Evolutionary conservation across 2,888 invertebrate genomes (phyloP).

Genomic region (Caenorhabditis imperialis): DNA sequence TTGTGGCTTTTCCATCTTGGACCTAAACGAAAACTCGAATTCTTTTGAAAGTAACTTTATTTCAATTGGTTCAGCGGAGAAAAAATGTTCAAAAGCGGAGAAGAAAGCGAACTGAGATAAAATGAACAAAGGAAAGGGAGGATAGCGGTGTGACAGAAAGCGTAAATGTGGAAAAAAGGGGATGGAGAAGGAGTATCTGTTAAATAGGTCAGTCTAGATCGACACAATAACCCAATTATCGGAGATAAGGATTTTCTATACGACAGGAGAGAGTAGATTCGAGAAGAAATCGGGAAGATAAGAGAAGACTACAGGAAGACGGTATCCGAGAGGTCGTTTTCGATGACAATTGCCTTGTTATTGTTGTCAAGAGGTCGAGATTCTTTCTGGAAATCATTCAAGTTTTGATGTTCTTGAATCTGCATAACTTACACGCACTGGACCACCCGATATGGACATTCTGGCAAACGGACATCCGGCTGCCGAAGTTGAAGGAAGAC

Average conservation of each 20-base stretch:
- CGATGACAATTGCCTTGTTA: slow-evolving; percentile 1
- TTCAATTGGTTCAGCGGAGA: no score
- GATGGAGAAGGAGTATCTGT: slow-evolving; percentile 15
- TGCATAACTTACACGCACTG: background rate
- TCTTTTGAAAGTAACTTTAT: slow-evolving; percentile 14
- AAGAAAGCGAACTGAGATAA: slow-evolving; percentile 11
- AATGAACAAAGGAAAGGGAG: slow-evolving; percentile 9
- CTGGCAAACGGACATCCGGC: slow-evolving; percentile 27
- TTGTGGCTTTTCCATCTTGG: slow-evolving; percentile 39
- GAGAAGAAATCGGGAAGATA: background rate
- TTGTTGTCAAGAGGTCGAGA: slow-evolving; percentile 9
- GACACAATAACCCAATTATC: slow-evolving; percentile 57
- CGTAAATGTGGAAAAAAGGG: slow-evolving; percentile 10
- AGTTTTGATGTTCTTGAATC: background rate
- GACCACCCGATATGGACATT: slow-evolving; percentile 28
- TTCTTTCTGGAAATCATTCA: slow-evolving; percentile 17
- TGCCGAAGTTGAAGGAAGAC: slow-evolving; percentile 21
- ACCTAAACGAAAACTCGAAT: slow-evolving; percentile 2
- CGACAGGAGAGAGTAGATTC: slow-evolving; percentile 2
- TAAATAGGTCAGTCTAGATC: slow-evolving; percentile 49
- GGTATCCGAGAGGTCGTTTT: slow-evolving; percentile 42
- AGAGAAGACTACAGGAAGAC: slow-evolving; percentile 39
- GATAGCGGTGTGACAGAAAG: background rate
- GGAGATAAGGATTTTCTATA: slow-evolving; percentile 42
- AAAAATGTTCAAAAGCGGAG: no score